Percentiles rank a stretch among this genome's conserved stretches.
Conservation (phyloP, 2,888 invertebrate species). For the Caprella mutica region DNA sequence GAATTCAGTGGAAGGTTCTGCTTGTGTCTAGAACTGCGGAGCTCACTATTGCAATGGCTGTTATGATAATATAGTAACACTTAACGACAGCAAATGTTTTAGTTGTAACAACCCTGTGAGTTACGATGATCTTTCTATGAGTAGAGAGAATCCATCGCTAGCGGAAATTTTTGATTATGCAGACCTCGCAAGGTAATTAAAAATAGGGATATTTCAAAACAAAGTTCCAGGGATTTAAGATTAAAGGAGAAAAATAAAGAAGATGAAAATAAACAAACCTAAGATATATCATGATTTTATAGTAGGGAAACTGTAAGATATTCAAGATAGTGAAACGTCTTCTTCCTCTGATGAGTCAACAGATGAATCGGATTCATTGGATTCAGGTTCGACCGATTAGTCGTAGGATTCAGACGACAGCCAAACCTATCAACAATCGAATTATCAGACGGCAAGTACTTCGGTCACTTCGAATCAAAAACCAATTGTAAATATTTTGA, state of each 20-base stretch:
- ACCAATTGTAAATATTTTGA: too few species aligned
- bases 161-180: constrained; percentile 2
- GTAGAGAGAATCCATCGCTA: constrained; percentile 12
- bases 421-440: too few species aligned
- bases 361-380: too few species aligned
- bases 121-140: constrained; percentile 6
- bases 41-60: constrained; percentile 12
- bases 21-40: constrained; percentile 9
- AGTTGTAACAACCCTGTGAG: background rate
- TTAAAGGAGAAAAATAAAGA: background rate
- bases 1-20: background rate
- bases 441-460: too few species aligned
- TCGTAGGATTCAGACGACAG: too few species aligned
- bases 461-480: too few species aligned
- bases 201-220: constrained; percentile 1
- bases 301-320: too few species aligned
- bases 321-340: too few species aligned
- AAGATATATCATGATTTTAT: background rate
- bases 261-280: background rate
- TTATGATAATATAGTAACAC: background rate
- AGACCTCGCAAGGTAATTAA: background rate
- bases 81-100: constrained; percentile 1
- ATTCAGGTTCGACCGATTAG: too few species aligned
- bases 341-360: too few species aligned
- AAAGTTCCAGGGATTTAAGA: background rate